phyloP scores from a whole-genome alignment of 2,113 vertebrate genomes.

The Myocastor coypus region DNA sequence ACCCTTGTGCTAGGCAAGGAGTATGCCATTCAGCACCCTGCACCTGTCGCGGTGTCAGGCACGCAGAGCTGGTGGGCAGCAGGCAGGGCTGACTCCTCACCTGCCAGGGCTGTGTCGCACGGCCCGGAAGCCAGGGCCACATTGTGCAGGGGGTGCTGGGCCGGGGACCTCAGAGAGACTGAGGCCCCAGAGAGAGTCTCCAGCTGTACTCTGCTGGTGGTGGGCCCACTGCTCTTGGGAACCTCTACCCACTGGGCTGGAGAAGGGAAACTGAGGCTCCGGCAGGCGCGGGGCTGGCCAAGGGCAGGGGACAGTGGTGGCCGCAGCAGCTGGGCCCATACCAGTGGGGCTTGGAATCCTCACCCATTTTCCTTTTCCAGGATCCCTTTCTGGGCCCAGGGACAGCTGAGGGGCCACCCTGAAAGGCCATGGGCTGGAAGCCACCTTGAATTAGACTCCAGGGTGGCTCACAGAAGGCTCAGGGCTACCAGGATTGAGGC shows the following conservation, averaged over 20 bases:
- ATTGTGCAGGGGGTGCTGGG: too few relatives aligned
- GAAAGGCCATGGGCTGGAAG: background rate
- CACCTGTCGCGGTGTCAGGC: background rate
- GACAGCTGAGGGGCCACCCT: background rate
- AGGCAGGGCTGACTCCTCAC: too few relatives aligned
- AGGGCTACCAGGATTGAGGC: background rate
- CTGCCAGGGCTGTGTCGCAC: background rate
- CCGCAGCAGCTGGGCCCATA: background rate
- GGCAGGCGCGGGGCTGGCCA: background rate
- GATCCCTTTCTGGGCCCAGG: background rate
- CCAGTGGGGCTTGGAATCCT: background rate
- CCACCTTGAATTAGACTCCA: background rate
- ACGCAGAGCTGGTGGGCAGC: background rate
- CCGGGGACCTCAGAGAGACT: fast-evolving
- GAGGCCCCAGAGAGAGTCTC: background rate
- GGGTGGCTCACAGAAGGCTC: fast-evolving
- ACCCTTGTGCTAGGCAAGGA: background rate
- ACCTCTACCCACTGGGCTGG: background rate
- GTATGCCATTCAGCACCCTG: background rate
- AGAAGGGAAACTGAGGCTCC: background rate
- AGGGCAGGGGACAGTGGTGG: background rate
- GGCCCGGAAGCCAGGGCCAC: background rate
- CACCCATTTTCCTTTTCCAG: background rate
- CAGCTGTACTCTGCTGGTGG: too few relatives aligned
- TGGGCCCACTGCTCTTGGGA: background rate